Evolutionary conservation across 2,113 vertebrate genomes (phyloP).

Genomic region (Pan troglodytes): DNA sequence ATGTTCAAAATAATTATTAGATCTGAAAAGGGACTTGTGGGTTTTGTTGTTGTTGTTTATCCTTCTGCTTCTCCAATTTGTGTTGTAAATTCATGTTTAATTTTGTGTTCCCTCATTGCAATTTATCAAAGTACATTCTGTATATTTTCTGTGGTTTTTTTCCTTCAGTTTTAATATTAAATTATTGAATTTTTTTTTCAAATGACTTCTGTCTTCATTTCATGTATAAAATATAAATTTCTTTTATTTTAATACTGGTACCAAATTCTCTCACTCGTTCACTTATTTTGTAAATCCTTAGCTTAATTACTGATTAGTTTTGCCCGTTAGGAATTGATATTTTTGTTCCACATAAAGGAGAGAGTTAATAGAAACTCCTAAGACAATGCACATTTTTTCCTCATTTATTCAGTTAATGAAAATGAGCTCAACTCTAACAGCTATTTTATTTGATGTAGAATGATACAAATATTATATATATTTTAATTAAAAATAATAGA

Average conservation of each 20-base stretch:
- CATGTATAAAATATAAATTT: slow-evolving; percentile 15
- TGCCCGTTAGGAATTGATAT: slow-evolving; percentile 16
- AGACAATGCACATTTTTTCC: slow-evolving; percentile 13
- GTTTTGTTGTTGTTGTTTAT: not conserved
- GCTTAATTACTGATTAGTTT: not conserved
- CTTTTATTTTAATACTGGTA: not conserved
- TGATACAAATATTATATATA: not conserved
- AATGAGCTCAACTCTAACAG: slow-evolving; percentile 4
- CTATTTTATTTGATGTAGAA: not conserved
- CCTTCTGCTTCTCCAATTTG: not conserved
- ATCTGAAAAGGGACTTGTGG: not conserved
- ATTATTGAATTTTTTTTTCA: slow-evolving; percentile 10
- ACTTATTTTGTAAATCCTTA: slow-evolving; percentile 37
- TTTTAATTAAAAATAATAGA: slow-evolving; percentile 30
- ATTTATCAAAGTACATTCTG: not conserved
- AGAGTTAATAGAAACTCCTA: not conserved
- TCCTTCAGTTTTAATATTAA: slow-evolving; percentile 24
- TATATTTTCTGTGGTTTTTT: slow-evolving; percentile 17
- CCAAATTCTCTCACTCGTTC: not conserved
- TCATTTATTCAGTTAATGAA: slow-evolving; percentile 22
- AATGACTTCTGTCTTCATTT: not conserved
- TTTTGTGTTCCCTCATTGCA: slow-evolving; percentile 28
- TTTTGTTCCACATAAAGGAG: not conserved
- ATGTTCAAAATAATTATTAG: not conserved
- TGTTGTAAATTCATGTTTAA: slow-evolving; percentile 11